Base-by-base conservation (phyloP, 2,888 invertebrate genomes). In the Trissoscelio sp. region DNA sequence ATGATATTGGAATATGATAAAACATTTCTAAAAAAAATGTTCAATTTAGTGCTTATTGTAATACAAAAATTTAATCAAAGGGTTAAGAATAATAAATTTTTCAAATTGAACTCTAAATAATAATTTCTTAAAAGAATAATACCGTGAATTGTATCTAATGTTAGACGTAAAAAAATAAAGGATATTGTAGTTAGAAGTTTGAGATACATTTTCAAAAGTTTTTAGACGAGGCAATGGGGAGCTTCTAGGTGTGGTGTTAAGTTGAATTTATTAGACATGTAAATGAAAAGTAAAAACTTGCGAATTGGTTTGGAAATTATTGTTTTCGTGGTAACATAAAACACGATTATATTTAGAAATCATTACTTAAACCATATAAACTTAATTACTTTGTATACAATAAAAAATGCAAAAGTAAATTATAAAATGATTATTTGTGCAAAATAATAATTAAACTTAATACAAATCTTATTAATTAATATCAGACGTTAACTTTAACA, bases 141-240 rank as follows among this genome's bases (percentile, higher is more conserved):
- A 6, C 16, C 14, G 1, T 44, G 44, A 44, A 16, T 11, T 44
- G 4, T 44, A 44, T 44, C 44, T 7, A 14, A n/a, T 48, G 9
- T 48, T n/a, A 48, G 14, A 44, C 31, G n/a, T 28, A 31, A 14
- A 9, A 28, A 24, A 64, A 48, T 48, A 48, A 64, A 34, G 18
- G 64, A 28, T 64, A 62, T 44, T 46, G 1, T 18, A 22, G 16
- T 0, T 22, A 28, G 5, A 66, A 67, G 39, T 67, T 67, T 67
- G 34, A 67, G 12, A 42, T 22, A 51, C 18, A 39, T 55, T 7
- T 24, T 44, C 5, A 31, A 55, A 67, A 44, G 37, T 66, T 67
- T 55, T 28, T 42, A 28, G 31, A 55, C 55, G 44, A 67, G 55
- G 44, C 31, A 55, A 44, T 22, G 31, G 55, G 24, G 67, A 44